Percentiles rank a stretch among this genome's conserved stretches.
Evolutionary conservation across 2,797 vertebrate genomes (phyloP).

Genomic region (Paguma larvata): DNA sequence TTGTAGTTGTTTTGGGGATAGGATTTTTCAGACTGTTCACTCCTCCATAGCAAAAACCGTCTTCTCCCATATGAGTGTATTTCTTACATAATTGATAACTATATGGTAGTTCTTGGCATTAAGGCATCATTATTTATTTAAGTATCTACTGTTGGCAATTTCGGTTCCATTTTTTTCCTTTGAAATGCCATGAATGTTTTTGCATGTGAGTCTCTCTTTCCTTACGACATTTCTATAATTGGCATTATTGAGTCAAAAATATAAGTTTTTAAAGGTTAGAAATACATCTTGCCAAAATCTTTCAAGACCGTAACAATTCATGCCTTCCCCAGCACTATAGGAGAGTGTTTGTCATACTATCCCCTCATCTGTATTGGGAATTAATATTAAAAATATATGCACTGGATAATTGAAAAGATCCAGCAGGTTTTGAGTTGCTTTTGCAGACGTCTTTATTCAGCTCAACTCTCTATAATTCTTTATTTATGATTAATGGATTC

Average conservation of each 20-base stretch:
- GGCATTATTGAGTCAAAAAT: slow-evolving; percentile 50
- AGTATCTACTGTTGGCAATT: background rate
- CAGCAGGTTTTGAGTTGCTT: slow-evolving; percentile 20
- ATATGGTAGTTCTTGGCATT: background rate
- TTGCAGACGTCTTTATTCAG: slow-evolving; percentile 21
- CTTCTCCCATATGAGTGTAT: background rate
- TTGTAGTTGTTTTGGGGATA: background rate
- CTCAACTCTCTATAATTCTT: background rate
- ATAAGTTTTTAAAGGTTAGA: slow-evolving; percentile 26
- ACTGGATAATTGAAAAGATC: background rate
- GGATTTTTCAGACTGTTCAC: background rate
- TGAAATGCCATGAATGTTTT: slow-evolving; percentile 5
- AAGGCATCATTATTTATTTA: slow-evolving; percentile 26
- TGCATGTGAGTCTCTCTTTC: background rate
- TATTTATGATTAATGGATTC: background rate
- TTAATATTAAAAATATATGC: background rate
- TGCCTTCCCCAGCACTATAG: background rate
- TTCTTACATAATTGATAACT: slow-evolving; percentile 45
- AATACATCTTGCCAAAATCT: background rate
- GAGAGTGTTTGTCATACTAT: background rate
- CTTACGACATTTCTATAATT: slow-evolving; percentile 19
- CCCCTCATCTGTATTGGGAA: background rate
- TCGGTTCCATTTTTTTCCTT: background rate
- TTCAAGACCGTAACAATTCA: background rate
- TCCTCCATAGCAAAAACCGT: background rate